Evolutionary conservation across 2,888 invertebrate species (phyloP), one percentile per base, ranked within the genome.

Genomic region (Julus scanicus): DNA sequence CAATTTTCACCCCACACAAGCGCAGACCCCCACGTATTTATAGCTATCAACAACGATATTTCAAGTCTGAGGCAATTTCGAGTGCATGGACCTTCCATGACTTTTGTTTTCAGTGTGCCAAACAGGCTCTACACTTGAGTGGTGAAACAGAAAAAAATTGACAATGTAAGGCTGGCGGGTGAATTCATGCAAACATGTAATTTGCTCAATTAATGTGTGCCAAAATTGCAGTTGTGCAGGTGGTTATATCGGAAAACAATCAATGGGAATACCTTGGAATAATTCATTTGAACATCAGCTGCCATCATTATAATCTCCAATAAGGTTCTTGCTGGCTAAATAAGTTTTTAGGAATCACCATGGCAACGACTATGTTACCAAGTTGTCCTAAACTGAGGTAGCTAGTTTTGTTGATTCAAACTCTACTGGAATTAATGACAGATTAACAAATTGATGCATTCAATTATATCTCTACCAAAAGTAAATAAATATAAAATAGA

Each of bases 81-180:
- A 29, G 71, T 71, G 71, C 71, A 71, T 71, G 71, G n/a, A 71
- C 71, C 71, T 71, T 29, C 71, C 71, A 44, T 6, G 11, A 71
- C n/a, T 11, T 71, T 71, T 71, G 71, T 71, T 71, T 71, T 71
- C 20, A 9, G 29, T 29, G 71, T 71, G 71, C 71, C 71, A 71
- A 71, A 29, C 29, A 29, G 29, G 11, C 29, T 8, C 11, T 11
- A 29, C 29, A 71, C 29, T 53, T 17, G 15, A 53, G 15, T 15
- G 15, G 17, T 15, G 53, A 53, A 53, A 53, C 53, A n/a, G 9
- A 9, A 8, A 11, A 29, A 8, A 11, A 29, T 9, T 29, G 20
- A 53, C 15, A 53, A 53, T 53, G 44, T 71, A 29, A 71, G 29
- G 29, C 29, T 13, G 71, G 71, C n/a, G 11, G 5, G 44, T 44